Conservation (phyloP, 1,140 invertebrate species). For the Cydia fagiglandana region DNA sequence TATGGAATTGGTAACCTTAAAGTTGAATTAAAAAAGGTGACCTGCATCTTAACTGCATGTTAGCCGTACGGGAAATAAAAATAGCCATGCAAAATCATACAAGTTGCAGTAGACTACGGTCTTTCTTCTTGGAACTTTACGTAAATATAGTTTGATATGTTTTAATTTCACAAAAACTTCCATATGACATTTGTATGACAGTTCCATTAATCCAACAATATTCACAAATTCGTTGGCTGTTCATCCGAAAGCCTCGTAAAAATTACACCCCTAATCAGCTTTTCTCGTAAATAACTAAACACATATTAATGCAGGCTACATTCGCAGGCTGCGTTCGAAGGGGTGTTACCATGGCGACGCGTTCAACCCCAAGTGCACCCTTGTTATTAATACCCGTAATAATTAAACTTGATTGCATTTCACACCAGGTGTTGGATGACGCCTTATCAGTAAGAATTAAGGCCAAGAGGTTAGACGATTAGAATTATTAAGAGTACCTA, state of each 20-base stretch:
- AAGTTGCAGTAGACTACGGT: too few relatives aligned
- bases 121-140: not conserved
- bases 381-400: conserved; percentile 78
- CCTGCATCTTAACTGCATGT: too few relatives aligned
- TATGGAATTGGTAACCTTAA: too few relatives aligned
- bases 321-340: conserved; percentile 64
- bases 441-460: conserved; percentile 53
- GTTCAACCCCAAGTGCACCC: conserved; percentile 69
- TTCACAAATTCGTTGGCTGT: conserved; percentile 29
- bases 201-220: not conserved
- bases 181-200: not conserved
- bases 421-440: conserved; percentile 76
- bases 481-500: not conserved
- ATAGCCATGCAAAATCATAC: too few relatives aligned
- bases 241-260: conserved; percentile 38
- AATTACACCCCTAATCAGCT: conserved; percentile 70
- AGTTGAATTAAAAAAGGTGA: too few relatives aligned
- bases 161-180: not conserved
- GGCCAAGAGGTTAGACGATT: conserved; percentile 13
- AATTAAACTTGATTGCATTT: conserved; percentile 79
- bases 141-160: not conserved
- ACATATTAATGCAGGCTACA: conserved; percentile 56
- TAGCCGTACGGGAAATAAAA: too few relatives aligned
- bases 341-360: conserved; percentile 71
- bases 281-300: conserved; percentile 70